Percentiles rank a stretch among this genome's conserved stretches.
Conservation (phyloP, 2,797 vertebrate species). For the Xiphorhynchus erythropygius region DNA sequence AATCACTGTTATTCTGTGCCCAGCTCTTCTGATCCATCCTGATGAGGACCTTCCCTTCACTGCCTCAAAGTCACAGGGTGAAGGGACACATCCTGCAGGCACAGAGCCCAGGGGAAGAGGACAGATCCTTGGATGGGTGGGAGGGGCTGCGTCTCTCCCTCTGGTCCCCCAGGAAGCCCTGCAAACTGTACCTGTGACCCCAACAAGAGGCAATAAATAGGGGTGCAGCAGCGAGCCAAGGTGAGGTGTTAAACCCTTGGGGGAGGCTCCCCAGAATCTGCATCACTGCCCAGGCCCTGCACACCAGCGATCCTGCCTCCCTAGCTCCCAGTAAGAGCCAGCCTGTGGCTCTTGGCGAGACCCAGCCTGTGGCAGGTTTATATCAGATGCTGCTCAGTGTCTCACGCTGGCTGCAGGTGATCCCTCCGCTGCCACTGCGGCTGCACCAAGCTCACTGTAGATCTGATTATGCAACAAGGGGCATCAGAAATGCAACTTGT, state of each 20-base stretch:
- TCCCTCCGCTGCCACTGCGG: neutral
- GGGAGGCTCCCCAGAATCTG: neutral
- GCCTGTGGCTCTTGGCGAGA: neutral
- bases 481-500: conserved; percentile 58
- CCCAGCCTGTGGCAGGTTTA: neutral
- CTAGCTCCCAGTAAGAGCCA: neutral
- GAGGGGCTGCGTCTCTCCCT: fast-evolving
- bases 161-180: neutral
- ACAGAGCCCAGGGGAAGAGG: neutral
- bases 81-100: neutral
- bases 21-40: neutral
- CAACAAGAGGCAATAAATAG: fast-evolving
- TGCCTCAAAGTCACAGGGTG: neutral
- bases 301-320: fast-evolving
- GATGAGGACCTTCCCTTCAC: neutral
- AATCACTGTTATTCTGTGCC: neutral
- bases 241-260: fast-evolving
- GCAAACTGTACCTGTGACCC: fast-evolving
- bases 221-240: fast-evolving
- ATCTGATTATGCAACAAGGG: neutral
- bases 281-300: neutral
- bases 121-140: too few species aligned
- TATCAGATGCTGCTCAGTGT: neutral
- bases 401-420: neutral
- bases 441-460: neutral